Evolutionary conservation across 2,797 vertebrate species (phyloP).

Genomic region (Epinephelus coioides): DNA sequence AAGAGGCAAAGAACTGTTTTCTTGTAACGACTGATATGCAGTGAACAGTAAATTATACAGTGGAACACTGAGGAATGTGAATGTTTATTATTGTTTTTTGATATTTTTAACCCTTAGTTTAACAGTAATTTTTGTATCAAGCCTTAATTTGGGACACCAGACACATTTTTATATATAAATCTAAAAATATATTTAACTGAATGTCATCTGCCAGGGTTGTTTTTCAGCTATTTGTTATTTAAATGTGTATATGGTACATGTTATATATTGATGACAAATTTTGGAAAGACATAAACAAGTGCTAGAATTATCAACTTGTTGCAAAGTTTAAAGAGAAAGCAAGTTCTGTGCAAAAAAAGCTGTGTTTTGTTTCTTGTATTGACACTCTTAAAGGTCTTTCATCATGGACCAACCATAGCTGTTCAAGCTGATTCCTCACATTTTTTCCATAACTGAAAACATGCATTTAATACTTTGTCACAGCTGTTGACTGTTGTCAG

Average conservation of each 20-base stretch:
- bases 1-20: conserved; percentile 44
- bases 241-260: background rate
- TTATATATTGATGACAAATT: background rate
- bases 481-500: too few species aligned
- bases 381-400: background rate
- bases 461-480: too few species aligned
- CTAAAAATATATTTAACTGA: background rate
- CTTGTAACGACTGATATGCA: conserved; percentile 11
- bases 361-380: too few species aligned
- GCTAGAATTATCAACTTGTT: too few species aligned
- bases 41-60: conserved; percentile 22
- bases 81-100: conserved; percentile 5
- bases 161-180: background rate
- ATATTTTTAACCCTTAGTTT: conserved; percentile 7
- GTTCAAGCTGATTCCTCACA: too few species aligned
- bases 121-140: background rate
- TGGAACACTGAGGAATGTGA: conserved; percentile 6
- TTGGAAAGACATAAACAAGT: background rate
- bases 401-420: background rate
- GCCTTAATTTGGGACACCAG: background rate
- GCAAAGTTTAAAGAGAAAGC: too few species aligned
- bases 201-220: background rate
- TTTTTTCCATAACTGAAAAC: too few species aligned
- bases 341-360: too few species aligned
- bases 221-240: conserved; percentile 1